Evolutionary conservation across 2,888 invertebrate genomes (phyloP), one percentile per base, ranked within the genome.

Genomic region (Chromoteleia sp.): DNA sequence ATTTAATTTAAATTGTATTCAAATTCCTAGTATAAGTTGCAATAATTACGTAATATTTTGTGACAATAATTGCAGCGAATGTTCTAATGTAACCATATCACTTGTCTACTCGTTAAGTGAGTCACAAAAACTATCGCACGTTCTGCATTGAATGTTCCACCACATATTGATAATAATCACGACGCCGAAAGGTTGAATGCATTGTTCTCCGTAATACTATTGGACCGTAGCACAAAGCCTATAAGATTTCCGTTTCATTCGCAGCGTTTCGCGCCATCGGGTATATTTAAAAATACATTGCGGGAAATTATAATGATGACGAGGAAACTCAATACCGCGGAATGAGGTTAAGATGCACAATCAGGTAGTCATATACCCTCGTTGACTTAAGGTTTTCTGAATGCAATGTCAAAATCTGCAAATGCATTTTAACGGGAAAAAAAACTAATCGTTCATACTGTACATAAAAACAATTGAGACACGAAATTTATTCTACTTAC

Each of bases 291-390:
- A 70, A 70, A 54, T 70, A 48, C 58, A 58, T 58, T 58, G 33
- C 45, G 36, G 58, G 67, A 68, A 70, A 70, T 48, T 45, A 21
- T 58, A 70, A 70, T 58, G 70, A 70, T 12, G 58, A 70, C 19
- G 43, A 10, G 45, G 14, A 58, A 68, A 70, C 4, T 70, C 58
- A 58, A 59, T 71, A 71, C 50, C 12, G 17, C 29, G 19, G 29
- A 71, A 71, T 59, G 39, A 17, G 59, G 58, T 71, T 71, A 71
- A 71, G 59, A 71, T 59, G 25, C 58, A 48, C 36, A 71, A 56
- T 71, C 70, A 21, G 39, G 21, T 29, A 48, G 33, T 45, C 41
- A 43, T 43, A 54, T 52, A 33, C 12, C 6, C 15, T 29, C 67
- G 10, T 56, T 30, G 19, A 33, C 43, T 67, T 17, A 6, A 67